A percentile compares a stretch with the other conserved stretches of the same genome.
phyloP scores from a whole-genome alignment of 1,140 invertebrate species.

The Diploscapter pachys region DNA sequence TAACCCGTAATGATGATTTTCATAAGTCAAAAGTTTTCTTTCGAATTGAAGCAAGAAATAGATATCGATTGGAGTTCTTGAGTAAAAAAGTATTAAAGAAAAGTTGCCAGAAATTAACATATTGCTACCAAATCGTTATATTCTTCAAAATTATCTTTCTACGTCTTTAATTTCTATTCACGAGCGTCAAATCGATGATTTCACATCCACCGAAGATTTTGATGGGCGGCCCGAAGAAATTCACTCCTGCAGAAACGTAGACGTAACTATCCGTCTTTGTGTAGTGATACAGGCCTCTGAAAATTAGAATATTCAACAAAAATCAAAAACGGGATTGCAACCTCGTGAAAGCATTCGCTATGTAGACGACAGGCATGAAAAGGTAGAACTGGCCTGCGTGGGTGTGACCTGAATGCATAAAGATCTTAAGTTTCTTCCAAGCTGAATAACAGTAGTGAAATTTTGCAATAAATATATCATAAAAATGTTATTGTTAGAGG shows the following conservation, averaged over 20 bases:
- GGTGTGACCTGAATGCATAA: constrained; percentile 31
- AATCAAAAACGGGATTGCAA: not conserved
- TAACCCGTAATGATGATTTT: too few relatives aligned
- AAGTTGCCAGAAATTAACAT: too few relatives aligned
- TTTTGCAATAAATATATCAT: too few relatives aligned
- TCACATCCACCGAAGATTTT: constrained; percentile 38
- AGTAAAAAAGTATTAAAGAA: too few relatives aligned
- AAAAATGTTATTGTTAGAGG: too few relatives aligned
- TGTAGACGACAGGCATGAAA: constrained; percentile 32
- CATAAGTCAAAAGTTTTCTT: too few relatives aligned
- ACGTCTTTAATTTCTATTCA: not conserved
- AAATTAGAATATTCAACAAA: not conserved
- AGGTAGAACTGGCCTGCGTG: constrained; percentile 37
- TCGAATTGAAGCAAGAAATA: too few relatives aligned
- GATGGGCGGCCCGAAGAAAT: constrained; percentile 35
- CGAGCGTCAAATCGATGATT: constrained; percentile 27
- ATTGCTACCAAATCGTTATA: too few relatives aligned
- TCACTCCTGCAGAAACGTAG: constrained; percentile 36
- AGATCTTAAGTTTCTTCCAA: not conserved
- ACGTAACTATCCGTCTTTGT: constrained; percentile 22
- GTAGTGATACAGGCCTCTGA: constrained; percentile 33
- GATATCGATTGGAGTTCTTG: too few relatives aligned
- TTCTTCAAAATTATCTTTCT: too few relatives aligned
- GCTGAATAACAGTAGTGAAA: not conserved
- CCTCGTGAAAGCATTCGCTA: constrained; percentile 31